Evolutionary conservation across 2,797 vertebrate species (phyloP), one percentile per base, ranked within the genome.

Genomic region (Alosa sapidissima): DNA sequence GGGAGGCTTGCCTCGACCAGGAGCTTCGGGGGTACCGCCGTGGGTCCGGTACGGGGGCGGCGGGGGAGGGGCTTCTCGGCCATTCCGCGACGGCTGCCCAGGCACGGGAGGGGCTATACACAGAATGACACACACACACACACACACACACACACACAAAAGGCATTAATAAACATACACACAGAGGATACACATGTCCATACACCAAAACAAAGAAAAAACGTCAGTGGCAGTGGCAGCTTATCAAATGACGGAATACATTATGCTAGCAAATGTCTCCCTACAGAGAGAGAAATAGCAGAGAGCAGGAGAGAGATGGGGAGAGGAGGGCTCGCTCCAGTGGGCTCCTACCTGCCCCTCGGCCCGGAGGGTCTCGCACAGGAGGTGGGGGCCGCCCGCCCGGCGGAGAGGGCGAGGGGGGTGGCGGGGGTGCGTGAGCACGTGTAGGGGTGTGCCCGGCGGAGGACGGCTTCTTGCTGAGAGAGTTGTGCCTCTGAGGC

Each of bases 401-500:
- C 52, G 94, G 95, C 54, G 96, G 95, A 81, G 95, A 95, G 0
- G 96, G 96, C 21, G 97, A 93, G 0, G 96, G 95, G 2, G 97
- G 97, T 2, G 95, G 96, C 4, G 96, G 95, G 2, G 96, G 92
- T 9, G 97, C 94, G 55, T 14, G 97, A 91, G 92, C 94, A 54
- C 95, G 2, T 5, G 93, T 93, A 16, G 94, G 92, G 81, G 93
- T 91, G 96, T 96, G 36, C 93, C 96, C 91, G 83, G 94, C 91
- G 0, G 92, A 91, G 7, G 90, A 89, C 24, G 93, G 93, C 91
- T 97, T 98, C 93, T 95, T 96, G 94, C 97, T 95, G 88, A 98
- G 95, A 8, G 97, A 98, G 93, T 98, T 98, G 90, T 98, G 97
- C 89, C 97, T 96, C 93, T 97, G 96, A 0, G 97, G 97, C 88